A percentile compares a stretch with the other conserved stretches of the same genome.
Evolutionary conservation across 2,797 vertebrate species (phyloP).

Genomic region (Tympanoctomys barrerae): DNA sequence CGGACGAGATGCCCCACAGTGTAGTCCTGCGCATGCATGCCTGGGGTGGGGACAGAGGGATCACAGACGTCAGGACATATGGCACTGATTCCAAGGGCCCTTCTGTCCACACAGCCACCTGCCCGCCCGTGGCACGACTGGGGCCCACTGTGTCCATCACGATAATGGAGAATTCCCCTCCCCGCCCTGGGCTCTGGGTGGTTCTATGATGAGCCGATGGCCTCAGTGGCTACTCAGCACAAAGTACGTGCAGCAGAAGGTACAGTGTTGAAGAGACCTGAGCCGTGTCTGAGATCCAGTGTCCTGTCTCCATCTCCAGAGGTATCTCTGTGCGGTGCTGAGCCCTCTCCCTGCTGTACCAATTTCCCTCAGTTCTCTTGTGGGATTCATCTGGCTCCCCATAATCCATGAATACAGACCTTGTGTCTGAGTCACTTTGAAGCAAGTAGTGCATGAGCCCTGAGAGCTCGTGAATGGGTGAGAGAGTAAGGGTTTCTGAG

Average conservation of each 20-base stretch:
- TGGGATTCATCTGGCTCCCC: not conserved
- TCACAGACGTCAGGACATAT: not conserved
- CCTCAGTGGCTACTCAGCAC: not conserved
- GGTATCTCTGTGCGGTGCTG: not conserved
- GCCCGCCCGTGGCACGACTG: not conserved
- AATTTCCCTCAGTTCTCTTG: too few relatives aligned
- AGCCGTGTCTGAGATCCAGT: not conserved
- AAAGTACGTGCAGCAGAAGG: too few relatives aligned
- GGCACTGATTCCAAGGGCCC: rapidly evolving
- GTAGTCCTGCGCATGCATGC: not conserved
- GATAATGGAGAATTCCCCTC: too few relatives aligned
- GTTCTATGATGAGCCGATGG: too few relatives aligned
- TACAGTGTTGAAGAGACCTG: not conserved
- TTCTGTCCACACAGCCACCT: not conserved
- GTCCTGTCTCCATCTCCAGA: not conserved
- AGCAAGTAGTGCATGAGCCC: rapidly evolving
- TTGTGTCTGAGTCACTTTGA: not conserved
- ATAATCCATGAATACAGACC: not conserved
- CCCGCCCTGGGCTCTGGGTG: too few relatives aligned
- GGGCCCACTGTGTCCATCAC: not conserved
- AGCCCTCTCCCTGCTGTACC: not conserved
- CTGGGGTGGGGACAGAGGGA: not conserved
- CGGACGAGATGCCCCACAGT: not conserved
- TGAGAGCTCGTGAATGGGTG: too few relatives aligned
- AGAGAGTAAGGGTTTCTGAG: too few relatives aligned